Base-by-base conservation (phyloP, 2,113 vertebrate species). In the Perccottus glenii region DNA sequence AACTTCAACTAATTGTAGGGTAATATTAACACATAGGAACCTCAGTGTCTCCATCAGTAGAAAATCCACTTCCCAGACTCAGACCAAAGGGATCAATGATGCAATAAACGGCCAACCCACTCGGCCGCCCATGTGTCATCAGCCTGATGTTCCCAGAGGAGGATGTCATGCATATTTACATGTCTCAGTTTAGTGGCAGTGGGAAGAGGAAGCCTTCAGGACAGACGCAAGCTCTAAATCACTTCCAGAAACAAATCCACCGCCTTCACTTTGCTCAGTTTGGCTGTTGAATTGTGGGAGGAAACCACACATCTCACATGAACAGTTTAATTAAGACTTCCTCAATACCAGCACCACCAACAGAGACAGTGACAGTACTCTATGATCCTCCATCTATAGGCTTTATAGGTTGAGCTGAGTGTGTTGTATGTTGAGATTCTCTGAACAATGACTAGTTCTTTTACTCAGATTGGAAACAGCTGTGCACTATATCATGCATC, bases 251-350 rank as follows among this genome's bases (percentile, higher is more conserved):
- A 49, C 42, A 70, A 53, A 52, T 69, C 27, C 11, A 19, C 35
- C 19, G 59, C 36, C 42, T 62, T 60, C 42, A n/a, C 60, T 64
- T 53, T 58, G 16, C 61, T 81, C 42, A 42, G 50, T 69, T 52
- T 64, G 46, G 43, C 59, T 64, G 66, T 12, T 40, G 46, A 52
- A 56, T 63, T 2, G 67, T 71, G 49, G 69, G 67, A 76, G 61
- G 71, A 75, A 60, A 33, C 19, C 19, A 58, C 14, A 52, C 56
- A 19, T 32, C 74, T 64, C 19, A 49, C 60, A 76, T 65, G 60
- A 38, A 48, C 59, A 15, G 67, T 77, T 83, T 77, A 87, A 45
- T 86, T 82, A 78, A 40, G 64, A 77, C 67, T 67, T 53, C 73
- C 59, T 60, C 59, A 85, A 75, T 60, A 51, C 50, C 71, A 65